phyloP scores from a whole-genome alignment of 2,797 vertebrate species.

The Lacerta agilis region DNA sequence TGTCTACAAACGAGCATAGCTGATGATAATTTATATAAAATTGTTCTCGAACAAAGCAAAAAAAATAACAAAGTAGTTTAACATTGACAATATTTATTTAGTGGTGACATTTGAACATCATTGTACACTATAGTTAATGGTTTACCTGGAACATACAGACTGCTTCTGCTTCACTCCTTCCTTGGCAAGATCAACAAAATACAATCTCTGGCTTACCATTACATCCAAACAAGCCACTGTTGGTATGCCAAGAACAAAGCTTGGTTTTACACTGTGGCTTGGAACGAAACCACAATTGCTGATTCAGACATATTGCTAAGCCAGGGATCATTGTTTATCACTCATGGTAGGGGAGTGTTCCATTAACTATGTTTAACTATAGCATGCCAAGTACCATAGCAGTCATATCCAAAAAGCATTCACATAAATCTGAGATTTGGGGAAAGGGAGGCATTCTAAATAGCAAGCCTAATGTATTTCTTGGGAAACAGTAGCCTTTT shows the following conservation, averaged over 20 bases:
- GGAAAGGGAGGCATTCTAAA: neutral
- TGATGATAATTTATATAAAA: too few species aligned
- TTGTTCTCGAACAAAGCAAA: neutral
- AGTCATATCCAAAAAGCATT: neutral
- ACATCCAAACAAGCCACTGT: neutral
- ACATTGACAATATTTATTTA: neutral
- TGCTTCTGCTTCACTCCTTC: neutral
- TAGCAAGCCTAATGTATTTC: neutral
- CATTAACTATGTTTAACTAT: too few species aligned
- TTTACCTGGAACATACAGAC: neutral
- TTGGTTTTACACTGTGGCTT: neutral
- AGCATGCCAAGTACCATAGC: too few species aligned
- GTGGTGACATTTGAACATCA: neutral
- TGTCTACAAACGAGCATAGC: neutral
- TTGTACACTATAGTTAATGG: neutral
- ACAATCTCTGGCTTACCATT: neutral
- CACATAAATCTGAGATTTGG: neutral
- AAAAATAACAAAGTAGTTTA: neutral
- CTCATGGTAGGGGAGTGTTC: too few species aligned
- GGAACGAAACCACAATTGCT: neutral
- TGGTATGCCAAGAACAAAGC: neutral
- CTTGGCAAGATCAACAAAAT: too few species aligned
- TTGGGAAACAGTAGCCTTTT: neutral
- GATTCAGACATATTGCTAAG: neutral
- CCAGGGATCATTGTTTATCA: neutral